phyloP scores from a whole-genome alignment of 2,113 vertebrate genomes.

The Isurus oxyrinchus region DNA sequence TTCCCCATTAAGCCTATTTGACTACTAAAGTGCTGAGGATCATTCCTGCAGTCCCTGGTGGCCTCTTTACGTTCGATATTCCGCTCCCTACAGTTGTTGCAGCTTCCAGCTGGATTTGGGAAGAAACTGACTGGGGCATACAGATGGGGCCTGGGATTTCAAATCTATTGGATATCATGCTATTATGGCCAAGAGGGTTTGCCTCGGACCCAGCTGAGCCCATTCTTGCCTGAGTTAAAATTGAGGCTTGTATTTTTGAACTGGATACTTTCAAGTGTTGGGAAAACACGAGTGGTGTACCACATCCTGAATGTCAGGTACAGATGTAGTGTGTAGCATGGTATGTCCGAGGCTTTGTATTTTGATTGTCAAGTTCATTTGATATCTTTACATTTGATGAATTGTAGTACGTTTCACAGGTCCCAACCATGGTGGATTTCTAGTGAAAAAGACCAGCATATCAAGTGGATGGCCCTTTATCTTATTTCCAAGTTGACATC shows the following conservation, averaged over 20 bases:
- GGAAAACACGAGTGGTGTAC: background rate
- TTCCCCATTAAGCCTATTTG: background rate
- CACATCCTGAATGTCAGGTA: background rate
- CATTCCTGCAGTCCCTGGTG: background rate
- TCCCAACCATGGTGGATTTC: too few species aligned
- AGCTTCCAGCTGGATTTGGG: background rate
- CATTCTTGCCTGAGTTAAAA: too few species aligned
- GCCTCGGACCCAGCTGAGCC: background rate
- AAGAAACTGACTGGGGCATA: background rate
- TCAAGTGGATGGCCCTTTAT: too few species aligned
- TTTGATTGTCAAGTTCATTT: background rate
- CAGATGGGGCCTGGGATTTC: background rate
- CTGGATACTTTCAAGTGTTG: background rate
- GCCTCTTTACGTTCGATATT: background rate
- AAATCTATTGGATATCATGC: background rate
- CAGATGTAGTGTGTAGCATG: background rate
- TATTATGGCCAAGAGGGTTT: background rate
- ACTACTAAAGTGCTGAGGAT: background rate
- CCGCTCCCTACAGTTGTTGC: background rate
- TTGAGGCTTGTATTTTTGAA: background rate
- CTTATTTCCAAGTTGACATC: background rate
- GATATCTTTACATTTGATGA: too few species aligned
- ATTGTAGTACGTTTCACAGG: too few species aligned
- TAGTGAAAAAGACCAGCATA: too few species aligned
- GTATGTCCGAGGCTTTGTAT: background rate